These are phyloP conservation scores for Hypomesus transpacificus DNA, from an alignment of 2,113 vertebrate genomes.

Conservation along the genomic window DNA sequence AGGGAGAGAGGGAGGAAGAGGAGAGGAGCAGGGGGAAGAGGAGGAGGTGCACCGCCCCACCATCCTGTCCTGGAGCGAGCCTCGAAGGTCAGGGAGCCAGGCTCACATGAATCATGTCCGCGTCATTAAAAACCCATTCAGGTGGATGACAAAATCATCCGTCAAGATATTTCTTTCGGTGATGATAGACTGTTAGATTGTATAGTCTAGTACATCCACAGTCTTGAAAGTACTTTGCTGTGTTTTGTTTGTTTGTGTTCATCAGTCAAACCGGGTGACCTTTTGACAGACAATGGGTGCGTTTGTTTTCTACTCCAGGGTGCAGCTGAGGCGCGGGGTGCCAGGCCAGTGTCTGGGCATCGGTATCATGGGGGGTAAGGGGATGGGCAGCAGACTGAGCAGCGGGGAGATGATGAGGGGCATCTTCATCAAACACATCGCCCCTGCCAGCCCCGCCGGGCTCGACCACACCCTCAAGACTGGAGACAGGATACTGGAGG, in stretches of 20 bases:
- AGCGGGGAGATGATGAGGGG: constrained; percentile 95
- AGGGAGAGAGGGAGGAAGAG: constrained; percentile 2
- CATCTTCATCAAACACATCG: constrained; percentile 94
- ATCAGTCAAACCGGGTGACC: no score
- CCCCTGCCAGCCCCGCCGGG: constrained; percentile 90
- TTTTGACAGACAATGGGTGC: not conserved
- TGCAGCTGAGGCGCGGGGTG: constrained; percentile 62
- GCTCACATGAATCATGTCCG: no score
- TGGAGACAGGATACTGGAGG: constrained; percentile 94
- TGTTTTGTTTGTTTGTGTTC: no score
- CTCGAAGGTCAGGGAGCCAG: constrained; percentile 58
- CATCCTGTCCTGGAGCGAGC: constrained; percentile 51
- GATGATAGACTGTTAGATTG: no score
- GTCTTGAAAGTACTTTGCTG: no score
- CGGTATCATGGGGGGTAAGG: constrained; percentile 94
- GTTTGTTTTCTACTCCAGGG: not conserved
- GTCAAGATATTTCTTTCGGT: no score
- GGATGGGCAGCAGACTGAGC: constrained; percentile 92
- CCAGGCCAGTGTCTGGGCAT: constrained; percentile 90
- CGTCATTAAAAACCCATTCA: no score
- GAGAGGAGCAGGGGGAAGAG: constrained; percentile 26
- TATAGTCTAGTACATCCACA: no score
- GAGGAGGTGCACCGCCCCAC: constrained; percentile 29
- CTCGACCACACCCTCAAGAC: constrained; percentile 84
- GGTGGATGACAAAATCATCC: no score